phyloP scores from a whole-genome alignment of 2,797 vertebrate species.

The Neosilurus hyrtlii region DNA sequence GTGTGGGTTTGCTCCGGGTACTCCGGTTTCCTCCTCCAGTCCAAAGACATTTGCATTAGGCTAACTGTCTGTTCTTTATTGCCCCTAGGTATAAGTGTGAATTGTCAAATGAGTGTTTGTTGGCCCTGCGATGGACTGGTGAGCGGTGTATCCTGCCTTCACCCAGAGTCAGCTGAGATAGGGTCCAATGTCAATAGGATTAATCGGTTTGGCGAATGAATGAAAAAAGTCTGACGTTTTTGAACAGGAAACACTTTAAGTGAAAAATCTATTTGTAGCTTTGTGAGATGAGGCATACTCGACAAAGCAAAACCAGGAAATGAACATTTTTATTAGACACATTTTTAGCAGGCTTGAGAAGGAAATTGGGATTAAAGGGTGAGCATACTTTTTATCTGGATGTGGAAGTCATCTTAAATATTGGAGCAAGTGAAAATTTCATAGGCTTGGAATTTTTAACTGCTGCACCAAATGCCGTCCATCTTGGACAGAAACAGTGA shows the following conservation, averaged over 20 bases:
- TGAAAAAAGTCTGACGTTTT: not conserved
- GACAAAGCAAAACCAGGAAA: slow-evolving; percentile 1
- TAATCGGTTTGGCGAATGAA: too few relatives aligned
- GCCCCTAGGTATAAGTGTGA: too few relatives aligned
- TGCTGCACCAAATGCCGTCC: not conserved
- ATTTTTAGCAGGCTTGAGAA: not conserved
- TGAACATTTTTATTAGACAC: not conserved
- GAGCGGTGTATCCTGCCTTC: too few relatives aligned
- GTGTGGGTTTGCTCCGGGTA: too few relatives aligned
- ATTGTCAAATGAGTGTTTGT: too few relatives aligned
- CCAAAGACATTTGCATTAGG: too few relatives aligned
- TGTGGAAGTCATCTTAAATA: not conserved
- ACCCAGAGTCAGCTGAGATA: too few relatives aligned
- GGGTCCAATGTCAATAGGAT: too few relatives aligned
- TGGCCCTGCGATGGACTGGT: too few relatives aligned
- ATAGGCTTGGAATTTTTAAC: not conserved
- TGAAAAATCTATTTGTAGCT: slow-evolving; percentile 18
- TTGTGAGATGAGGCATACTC: not conserved
- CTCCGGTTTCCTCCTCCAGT: too few relatives aligned
- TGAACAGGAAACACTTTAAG: not conserved
- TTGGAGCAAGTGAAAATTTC: not conserved
- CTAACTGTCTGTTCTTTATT: too few relatives aligned
- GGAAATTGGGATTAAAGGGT: not conserved
- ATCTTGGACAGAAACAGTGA: not conserved
- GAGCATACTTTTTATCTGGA: not conserved